Base-by-base conservation (phyloP, 2,888 invertebrate species). In the Danaus chrysippus region DNA sequence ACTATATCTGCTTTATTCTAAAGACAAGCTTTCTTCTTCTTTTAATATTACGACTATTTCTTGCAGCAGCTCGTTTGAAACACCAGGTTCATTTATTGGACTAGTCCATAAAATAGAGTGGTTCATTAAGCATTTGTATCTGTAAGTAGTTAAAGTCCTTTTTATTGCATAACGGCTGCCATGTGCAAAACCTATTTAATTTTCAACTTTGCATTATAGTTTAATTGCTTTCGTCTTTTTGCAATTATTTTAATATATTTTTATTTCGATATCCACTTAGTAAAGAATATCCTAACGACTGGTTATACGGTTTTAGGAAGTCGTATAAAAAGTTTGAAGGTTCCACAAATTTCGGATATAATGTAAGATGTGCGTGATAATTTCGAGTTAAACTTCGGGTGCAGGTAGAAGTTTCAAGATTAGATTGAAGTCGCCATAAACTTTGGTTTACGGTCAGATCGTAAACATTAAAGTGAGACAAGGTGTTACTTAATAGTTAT, bases 401-500 rank as follows among this genome's bases (percentile, higher is more conserved):
- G 79, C 84, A 86, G 86, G 83, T 87, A 87, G 78, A 81, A 78
- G 77, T 76, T 83, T 82, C 82, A 78, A 82, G 84, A 87, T 82
- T 79, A 82, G 84, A 87, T 87, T 83, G 84, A 53, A 23, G 54
- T 52, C 17, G 56, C 59, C 52, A 62, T 60, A 67, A 58, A 59
- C 78, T 74, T 72, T 76, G 77, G 76, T 85, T 86, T 87, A 86
- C 80, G 80, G 82, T 75, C 72, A 69, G 73, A 74, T 75, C 79
- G 82, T 89, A 85, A 87, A 81, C 75, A 73, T 74, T 73, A 77
- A 76, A 75, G 76, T 76, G 79, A 78, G 82, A 82, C 83, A 83
- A 84, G 83, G 84, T 86, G 87, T 87, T 87, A 87, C 82, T 88
- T 87, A 87, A 87, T 85, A 82, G 78, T 87, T 87, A 90, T 90